Base-by-base conservation (phyloP, 2,797 vertebrate species). In the Hemibagrus guttatus region DNA sequence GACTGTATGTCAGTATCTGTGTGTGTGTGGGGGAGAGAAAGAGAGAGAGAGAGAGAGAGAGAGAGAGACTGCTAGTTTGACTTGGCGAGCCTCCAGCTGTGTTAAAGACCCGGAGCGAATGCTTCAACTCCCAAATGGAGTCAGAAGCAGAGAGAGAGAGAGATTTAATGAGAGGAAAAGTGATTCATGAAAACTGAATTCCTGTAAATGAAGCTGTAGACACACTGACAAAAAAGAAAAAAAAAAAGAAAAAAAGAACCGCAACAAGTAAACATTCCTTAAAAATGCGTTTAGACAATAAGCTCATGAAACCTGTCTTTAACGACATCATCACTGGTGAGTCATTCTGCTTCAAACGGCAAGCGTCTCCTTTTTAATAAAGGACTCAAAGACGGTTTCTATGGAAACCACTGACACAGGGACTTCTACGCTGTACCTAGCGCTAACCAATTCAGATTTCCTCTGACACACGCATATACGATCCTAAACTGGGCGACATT, bases 61-160 rank as follows among this genome's bases (percentile, higher is more conserved):
- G 35, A 71, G 31, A 42, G 69, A 72, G 23, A 54, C 26, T 69
- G 71, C 35, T 71, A 46, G 31, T 84, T 87, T 91, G 85, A 87
- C 87, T 88, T 93, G 93, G 93, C 90, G 68, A 49, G 13, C 63
- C 63, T 93, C 92, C 94, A 94, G 87, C 92, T 94, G 90, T 91
- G 89, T 88, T 90, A 91, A 90, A 90, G 91, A 89, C 86, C 84
- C 71, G 72, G 87, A 91, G 90, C 58, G 87, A 93, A 95, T 92
- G 92, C 91, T 89, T 91, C 26, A 92, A 92, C 85, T 93, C 92
- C 91, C 92, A 91, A 58, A n/a, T 87, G 90, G 91, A 93, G 91
- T 46, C 35, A 78, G 12, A 64, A 75, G 46, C 19, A 17, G 72
- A 35, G 63, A 88, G 82, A 63, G 46, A 39, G 35, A 39, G 35